A percentile compares a stretch with the other conserved stretches of the same genome.
phyloP scores from a whole-genome alignment of 2,888 invertebrate species.

The Heliconius ethilla region DNA sequence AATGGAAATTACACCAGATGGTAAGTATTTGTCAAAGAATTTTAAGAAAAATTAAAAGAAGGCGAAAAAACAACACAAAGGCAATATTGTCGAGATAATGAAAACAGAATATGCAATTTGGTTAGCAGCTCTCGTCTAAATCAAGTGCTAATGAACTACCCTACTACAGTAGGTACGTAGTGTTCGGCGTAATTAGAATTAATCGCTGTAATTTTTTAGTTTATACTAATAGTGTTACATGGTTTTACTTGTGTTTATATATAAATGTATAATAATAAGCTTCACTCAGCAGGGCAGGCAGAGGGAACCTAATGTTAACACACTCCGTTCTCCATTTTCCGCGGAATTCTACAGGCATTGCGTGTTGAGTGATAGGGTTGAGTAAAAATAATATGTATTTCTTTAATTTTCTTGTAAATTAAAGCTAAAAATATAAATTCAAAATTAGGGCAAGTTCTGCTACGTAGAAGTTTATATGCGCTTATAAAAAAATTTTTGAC shows the following conservation, averaged over 20 bases:
- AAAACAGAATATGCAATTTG: conserved; percentile 21
- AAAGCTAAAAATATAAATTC: too few species aligned
- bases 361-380: too few species aligned
- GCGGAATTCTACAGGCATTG: too few species aligned
- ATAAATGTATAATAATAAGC: background rate
- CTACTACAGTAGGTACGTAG: background rate
- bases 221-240: background rate
- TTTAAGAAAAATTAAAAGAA: background rate
- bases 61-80: background rate
- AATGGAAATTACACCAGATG: background rate
- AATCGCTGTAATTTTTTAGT: background rate
- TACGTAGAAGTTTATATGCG: too few species aligned
- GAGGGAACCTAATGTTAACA: too few species aligned
- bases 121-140: conserved; percentile 9
- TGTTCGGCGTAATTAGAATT: conserved; percentile 9
- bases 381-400: too few species aligned
- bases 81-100: conserved; percentile 17
- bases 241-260: background rate
- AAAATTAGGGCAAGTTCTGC: too few species aligned
- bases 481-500: too few species aligned
- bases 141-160: conserved; percentile 16
- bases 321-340: too few species aligned
- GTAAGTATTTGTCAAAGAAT: background rate
- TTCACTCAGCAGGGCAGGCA: too few species aligned
- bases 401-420: too few species aligned